Conservation (phyloP, 2,797 vertebrate genomes). For the Alca torda region DNA sequence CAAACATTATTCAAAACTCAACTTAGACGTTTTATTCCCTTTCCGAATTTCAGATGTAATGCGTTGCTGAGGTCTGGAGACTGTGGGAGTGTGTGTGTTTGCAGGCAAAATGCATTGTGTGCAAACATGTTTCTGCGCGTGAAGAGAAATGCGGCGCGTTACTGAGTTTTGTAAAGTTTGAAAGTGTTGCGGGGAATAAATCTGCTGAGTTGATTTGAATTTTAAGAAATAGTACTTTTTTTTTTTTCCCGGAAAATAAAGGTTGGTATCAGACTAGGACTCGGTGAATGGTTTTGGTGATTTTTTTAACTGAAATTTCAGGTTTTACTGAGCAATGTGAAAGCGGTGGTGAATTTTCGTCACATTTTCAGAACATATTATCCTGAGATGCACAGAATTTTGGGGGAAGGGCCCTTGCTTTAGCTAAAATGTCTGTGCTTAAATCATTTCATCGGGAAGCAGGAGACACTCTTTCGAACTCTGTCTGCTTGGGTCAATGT, state of each 20-base stretch:
- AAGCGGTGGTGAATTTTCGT: background rate
- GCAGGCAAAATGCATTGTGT: background rate
- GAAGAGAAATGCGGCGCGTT: background rate
- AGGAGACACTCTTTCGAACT: background rate
- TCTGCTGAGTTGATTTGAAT: background rate
- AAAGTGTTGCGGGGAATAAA: background rate
- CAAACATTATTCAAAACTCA: background rate
- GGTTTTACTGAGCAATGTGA: background rate
- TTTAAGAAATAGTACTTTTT: background rate
- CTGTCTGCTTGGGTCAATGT: rapidly evolving
- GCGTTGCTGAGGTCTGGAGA: background rate
- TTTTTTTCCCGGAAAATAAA: background rate
- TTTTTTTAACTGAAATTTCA: background rate
- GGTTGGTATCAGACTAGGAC: background rate
- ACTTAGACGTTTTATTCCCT: background rate
- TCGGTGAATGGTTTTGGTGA: background rate
- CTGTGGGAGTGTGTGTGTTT: background rate
- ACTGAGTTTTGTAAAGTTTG: background rate
- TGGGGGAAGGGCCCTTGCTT: rapidly evolving
- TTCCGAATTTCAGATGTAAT: background rate
- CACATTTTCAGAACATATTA: background rate
- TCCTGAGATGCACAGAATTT: background rate
- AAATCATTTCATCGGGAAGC: background rate
- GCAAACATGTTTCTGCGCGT: background rate
- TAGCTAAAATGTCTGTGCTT: background rate